These are phyloP conservation scores for Philypnodon macrostomus DNA, from an alignment of 2,797 vertebrate genomes.

Conservation along the genomic window DNA sequence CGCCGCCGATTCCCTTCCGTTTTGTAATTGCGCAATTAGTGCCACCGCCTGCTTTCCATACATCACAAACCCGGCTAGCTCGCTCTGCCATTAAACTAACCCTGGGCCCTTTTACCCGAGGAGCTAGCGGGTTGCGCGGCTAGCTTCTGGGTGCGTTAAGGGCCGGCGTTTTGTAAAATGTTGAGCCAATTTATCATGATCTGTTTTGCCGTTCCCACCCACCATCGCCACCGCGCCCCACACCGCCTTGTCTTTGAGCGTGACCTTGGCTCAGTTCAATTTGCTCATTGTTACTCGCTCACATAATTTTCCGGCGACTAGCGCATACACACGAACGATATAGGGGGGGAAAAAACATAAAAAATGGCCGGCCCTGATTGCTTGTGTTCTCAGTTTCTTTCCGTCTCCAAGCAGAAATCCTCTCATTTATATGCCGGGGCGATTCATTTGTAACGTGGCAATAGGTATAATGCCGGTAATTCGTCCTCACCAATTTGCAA, in stretches of 20 bases:
- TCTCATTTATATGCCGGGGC: slow-evolving; percentile 89
- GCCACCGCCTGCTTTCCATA: slow-evolving; percentile 91
- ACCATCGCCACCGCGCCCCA: slow-evolving; percentile 80
- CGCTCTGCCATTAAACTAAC: slow-evolving; percentile 70
- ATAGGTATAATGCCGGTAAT: slow-evolving; percentile 85
- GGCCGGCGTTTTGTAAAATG: slow-evolving; percentile 91
- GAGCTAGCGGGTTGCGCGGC: slow-evolving; percentile 69
- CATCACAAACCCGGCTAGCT: slow-evolving; percentile 88
- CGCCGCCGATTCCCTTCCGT: slow-evolving; percentile 82
- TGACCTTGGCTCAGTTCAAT: slow-evolving; percentile 93
- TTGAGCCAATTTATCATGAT: slow-evolving; percentile 96
- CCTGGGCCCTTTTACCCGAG: slow-evolving; percentile 35
- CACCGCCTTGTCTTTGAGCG: slow-evolving; percentile 84
- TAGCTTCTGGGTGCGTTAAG: slow-evolving; percentile 87
- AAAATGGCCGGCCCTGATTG: slow-evolving; percentile 71
- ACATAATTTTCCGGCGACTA: slow-evolving; percentile 86
- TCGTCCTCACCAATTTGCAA: slow-evolving; percentile 87
- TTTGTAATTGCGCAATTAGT: slow-evolving; percentile 99
- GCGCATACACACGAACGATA: slow-evolving; percentile 46
- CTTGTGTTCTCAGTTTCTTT: slow-evolving; percentile 56
- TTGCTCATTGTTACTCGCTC: slow-evolving; percentile 92
- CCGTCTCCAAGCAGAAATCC: slow-evolving; percentile 79
- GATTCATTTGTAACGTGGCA: slow-evolving; percentile 87
- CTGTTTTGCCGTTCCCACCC: slow-evolving; percentile 88
- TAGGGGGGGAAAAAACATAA: slow-evolving; percentile 31